phyloP scores from a whole-genome alignment of 1,140 invertebrate species.

The Dreissena rostriformis region DNA sequence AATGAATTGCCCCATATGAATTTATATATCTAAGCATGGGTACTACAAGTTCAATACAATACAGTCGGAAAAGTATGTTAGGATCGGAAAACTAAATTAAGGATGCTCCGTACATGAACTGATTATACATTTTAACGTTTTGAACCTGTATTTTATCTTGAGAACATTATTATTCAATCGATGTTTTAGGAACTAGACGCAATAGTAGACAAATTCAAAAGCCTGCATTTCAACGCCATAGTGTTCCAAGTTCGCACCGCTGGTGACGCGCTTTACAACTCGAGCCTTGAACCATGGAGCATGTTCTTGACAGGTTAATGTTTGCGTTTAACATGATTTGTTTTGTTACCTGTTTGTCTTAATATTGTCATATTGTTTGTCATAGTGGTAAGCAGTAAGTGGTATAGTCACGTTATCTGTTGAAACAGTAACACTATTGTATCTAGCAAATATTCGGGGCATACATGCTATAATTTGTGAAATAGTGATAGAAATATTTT shows the following conservation, averaged over 20 bases:
- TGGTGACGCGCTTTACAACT: slow-evolving; percentile 76
- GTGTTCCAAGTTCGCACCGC: slow-evolving; percentile 73
- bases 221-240: slow-evolving; percentile 73
- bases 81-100: too few relatives aligned
- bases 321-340: not conserved
- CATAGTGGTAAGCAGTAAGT: not conserved
- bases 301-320: slow-evolving; percentile 71
- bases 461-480: not conserved
- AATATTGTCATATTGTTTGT: not conserved
- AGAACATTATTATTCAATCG: not conserved
- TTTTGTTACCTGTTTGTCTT: not conserved
- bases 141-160: too few relatives aligned
- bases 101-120: too few relatives aligned
- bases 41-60: too few relatives aligned
- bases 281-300: slow-evolving; percentile 76
- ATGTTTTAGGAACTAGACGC: slow-evolving; percentile 60
- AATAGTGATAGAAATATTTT: not conserved
- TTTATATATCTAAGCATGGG: too few relatives aligned
- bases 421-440: not conserved
- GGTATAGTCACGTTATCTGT: not conserved
- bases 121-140: too few relatives aligned
- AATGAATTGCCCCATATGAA: too few relatives aligned
- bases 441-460: not conserved
- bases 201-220: slow-evolving; percentile 67
- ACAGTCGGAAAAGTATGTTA: too few relatives aligned